phyloP scores from a whole-genome alignment of 2,888 invertebrate genomes.

The Meiosimyza platycephala region DNA sequence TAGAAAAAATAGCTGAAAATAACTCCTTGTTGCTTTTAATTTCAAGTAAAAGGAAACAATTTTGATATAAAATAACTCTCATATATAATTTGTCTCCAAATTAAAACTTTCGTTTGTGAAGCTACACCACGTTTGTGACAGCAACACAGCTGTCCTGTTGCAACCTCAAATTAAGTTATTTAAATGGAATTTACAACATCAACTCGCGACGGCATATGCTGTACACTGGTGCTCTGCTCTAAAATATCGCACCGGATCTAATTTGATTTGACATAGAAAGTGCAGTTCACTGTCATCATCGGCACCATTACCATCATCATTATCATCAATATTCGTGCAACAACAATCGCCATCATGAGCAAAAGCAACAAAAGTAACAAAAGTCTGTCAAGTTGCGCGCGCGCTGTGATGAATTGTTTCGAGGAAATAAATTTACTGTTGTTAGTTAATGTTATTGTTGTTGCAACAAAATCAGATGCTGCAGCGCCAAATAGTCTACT shows the following conservation, averaged over 20 bases:
- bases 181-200: background rate
- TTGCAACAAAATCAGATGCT: too few species aligned
- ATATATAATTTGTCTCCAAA: too few species aligned
- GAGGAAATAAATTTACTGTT: too few species aligned
- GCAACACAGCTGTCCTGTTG: background rate
- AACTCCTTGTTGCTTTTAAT: background rate
- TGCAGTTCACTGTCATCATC: conserved; percentile 18
- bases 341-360: background rate
- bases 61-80: too few species aligned
- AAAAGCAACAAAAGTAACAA: background rate
- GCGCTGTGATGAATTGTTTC: too few species aligned
- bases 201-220: background rate
- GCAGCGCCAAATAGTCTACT: too few species aligned
- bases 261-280: conserved; percentile 21
- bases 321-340: background rate
- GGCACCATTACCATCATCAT: background rate
- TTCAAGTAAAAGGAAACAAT: too few species aligned
- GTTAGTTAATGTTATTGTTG: too few species aligned
- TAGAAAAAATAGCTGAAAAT: too few species aligned
- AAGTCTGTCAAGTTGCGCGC: too few species aligned
- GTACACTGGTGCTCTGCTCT: background rate
- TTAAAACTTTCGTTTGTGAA: too few species aligned
- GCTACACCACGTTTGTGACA: too few species aligned
- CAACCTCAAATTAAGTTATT: conserved; percentile 8
- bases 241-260: background rate